Conservation (phyloP, 2,797 vertebrate species). For the Coilia nasus region DNA sequence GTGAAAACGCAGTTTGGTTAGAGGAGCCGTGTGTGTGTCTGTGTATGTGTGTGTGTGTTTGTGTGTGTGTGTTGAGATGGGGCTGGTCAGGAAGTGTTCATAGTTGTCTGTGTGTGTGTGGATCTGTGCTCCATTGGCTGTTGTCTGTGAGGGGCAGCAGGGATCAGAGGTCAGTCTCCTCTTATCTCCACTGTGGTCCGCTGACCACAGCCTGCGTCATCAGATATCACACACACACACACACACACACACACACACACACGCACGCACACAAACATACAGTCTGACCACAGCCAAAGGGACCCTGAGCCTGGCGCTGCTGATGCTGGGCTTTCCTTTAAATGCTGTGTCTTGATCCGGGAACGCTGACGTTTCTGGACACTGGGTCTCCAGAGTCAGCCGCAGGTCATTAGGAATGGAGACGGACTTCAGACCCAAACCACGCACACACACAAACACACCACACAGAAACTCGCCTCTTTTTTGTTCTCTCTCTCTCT, state of each 20-base stretch:
- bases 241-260: conserved; percentile 1
- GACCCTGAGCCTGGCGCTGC: conserved; percentile 29
- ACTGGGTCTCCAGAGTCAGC: conserved; percentile 50
- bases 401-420: conserved; percentile 54
- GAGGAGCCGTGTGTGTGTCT: conserved; percentile 17
- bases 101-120: conserved; percentile 75
- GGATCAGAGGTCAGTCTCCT: conserved; percentile 49
- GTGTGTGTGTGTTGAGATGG: no score
- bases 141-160: background rate
- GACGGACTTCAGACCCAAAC: conserved; percentile 42
- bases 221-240: background rate
- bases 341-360: conserved; percentile 55
- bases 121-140: conserved; percentile 61
- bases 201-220: conserved; percentile 37
- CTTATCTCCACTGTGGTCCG: conserved; percentile 38
- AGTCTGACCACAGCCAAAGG: background rate
- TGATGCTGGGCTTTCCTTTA: conserved; percentile 51
- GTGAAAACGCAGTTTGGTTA: conserved; percentile 72
- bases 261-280: background rate
- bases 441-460: conserved; percentile 17
- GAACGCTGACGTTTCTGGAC: conserved; percentile 45
- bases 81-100: conserved; percentile 60
- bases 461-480: background rate
- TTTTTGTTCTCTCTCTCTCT: conserved; percentile 16
- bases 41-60: background rate